These are phyloP conservation scores for Petrolisthes cinctipes DNA, from an alignment of 2,888 invertebrate genomes.

Conservation along the genomic window DNA sequence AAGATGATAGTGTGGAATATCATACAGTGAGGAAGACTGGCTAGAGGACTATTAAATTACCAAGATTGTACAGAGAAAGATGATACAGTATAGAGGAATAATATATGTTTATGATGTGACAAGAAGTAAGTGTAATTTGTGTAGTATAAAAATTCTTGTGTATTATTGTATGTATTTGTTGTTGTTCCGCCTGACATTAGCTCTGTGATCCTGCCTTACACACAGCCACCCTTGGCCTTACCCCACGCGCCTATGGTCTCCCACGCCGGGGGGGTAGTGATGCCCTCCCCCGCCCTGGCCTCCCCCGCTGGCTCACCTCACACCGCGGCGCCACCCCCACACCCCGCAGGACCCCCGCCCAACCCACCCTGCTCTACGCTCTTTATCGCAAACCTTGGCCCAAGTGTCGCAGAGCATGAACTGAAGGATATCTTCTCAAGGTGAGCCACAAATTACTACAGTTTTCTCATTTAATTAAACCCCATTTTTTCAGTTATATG, in stretches of 20 bases:
- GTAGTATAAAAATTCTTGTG: no score
- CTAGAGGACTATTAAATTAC: no score
- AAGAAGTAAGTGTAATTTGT: no score
- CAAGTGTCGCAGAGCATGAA: constrained; percentile 93
- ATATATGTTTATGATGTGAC: no score
- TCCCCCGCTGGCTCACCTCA: constrained; percentile 73
- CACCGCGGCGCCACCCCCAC: constrained; percentile 73
- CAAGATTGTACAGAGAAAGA: no score
- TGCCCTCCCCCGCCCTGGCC: constrained; percentile 69
- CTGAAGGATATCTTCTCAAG: constrained; percentile 98
- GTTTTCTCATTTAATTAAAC: no score
- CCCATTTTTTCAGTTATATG: no score
- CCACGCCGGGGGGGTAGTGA: constrained; percentile 69
- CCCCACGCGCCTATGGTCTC: constrained; percentile 65
- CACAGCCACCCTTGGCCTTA: constrained; percentile 61
- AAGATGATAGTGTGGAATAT: no score
- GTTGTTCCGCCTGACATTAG: not conserved
- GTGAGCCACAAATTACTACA: constrained; percentile 73
- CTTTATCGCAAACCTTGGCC: constrained; percentile 98
- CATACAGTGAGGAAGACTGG: no score
- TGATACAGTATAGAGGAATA: no score
- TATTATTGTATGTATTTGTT: not conserved
- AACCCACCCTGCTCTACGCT: constrained; percentile 96
- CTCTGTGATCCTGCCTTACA: not conserved
- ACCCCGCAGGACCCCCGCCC: constrained; percentile 71